These are phyloP conservation scores for Apotomis capreana DNA, from an alignment of 2,888 invertebrate species.

Conservation along the genomic window DNA sequence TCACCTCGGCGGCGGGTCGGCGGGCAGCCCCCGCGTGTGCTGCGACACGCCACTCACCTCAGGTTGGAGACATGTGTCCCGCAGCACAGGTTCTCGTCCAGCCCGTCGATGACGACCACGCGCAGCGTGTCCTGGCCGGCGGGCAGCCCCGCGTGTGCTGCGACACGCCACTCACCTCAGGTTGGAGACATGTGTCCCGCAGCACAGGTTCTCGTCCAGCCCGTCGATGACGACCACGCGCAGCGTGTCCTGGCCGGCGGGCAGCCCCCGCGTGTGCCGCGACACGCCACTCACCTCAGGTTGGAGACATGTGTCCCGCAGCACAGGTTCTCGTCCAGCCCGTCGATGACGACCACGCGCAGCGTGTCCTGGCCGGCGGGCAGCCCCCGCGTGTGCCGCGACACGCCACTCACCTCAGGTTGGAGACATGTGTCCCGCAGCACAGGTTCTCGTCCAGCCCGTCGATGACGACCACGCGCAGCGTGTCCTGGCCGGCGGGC, in stretches of 20 bases:
- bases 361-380: slow-evolving; percentile 91
- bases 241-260: slow-evolving; percentile 90
- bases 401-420: slow-evolving; percentile 80
- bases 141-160: slow-evolving; percentile 88
- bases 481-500: slow-evolving; percentile 90
- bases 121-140: slow-evolving; percentile 90
- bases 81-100: slow-evolving; percentile 94
- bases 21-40: slow-evolving; percentile 89
- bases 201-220: slow-evolving; percentile 92
- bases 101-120: slow-evolving; percentile 88
- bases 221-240: slow-evolving; percentile 90
- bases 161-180: slow-evolving; percentile 75
- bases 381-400: slow-evolving; percentile 87
- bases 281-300: slow-evolving; percentile 76
- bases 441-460: slow-evolving; percentile 92
- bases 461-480: slow-evolving; percentile 90
- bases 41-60: slow-evolving; percentile 71
- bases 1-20: slow-evolving; percentile 86
- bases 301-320: slow-evolving; percentile 94
- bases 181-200: slow-evolving; percentile 93
- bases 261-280: slow-evolving; percentile 88
- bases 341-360: slow-evolving; percentile 89
- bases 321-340: slow-evolving; percentile 91
- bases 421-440: slow-evolving; percentile 93
- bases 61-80: slow-evolving; percentile 93